phyloP scores from a whole-genome alignment of 2,888 invertebrate genomes.

The Aporophyla nigra region DNA sequence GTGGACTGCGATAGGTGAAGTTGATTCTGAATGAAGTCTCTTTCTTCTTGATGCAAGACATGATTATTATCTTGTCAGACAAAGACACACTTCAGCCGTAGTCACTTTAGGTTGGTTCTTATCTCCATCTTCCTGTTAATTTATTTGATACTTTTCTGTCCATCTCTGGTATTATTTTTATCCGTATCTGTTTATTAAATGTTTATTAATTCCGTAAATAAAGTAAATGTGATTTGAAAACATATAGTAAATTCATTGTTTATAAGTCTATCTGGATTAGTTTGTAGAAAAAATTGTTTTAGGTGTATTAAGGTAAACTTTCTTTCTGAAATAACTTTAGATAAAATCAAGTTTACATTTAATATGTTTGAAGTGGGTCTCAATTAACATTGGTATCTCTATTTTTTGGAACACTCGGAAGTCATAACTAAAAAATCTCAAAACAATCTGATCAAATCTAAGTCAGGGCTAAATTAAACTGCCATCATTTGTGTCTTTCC shows the following conservation, averaged over 20 bases:
- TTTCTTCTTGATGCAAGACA: not conserved
- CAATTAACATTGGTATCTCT: not conserved
- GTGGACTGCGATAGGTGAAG: too few species aligned
- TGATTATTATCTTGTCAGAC: not conserved
- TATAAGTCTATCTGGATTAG: not conserved
- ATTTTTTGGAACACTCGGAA: not conserved
- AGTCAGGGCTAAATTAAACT: slow-evolving; percentile 30
- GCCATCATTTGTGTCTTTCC: slow-evolving; percentile 14
- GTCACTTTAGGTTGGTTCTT: not conserved
- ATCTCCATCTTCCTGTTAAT: not conserved
- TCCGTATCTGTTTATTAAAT: too few species aligned
- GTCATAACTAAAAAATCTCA: not conserved
- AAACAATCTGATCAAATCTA: slow-evolving; percentile 11
- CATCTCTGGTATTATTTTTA: not conserved
- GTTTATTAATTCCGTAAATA: too few species aligned
- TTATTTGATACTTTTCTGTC: not conserved
- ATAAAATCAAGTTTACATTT: not conserved
- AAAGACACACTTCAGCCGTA: not conserved
- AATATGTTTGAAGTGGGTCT: not conserved
- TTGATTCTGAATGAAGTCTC: too few species aligned
- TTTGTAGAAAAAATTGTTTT: not conserved
- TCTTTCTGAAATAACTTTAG: not conserved
- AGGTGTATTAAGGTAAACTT: not conserved
- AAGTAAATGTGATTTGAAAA: not conserved
- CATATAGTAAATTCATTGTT: not conserved